Evolutionary conservation across 2,797 vertebrate species (phyloP), one percentile per base, ranked within the genome.

Genomic region (Poeciliopsis turneri): DNA sequence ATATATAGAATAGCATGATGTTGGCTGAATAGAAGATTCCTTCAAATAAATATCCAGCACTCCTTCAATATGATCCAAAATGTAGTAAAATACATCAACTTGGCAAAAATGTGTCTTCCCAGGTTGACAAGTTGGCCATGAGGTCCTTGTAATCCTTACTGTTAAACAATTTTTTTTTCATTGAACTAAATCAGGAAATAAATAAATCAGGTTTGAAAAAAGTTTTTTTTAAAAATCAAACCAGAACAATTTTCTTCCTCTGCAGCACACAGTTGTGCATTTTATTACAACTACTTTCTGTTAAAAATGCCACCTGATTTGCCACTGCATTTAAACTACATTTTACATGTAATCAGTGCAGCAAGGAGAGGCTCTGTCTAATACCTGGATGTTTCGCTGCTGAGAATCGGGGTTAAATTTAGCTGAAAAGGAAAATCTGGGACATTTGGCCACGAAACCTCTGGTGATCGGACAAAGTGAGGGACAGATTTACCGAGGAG

Each of bases 401-500:
- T 82, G 69, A 87, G 82, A 84, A 76, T 78, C 28, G 7, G 78
- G 85, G 83, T 90, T 92, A 93, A 92, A 93, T 91, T 85, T 92
- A 94, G 90, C 84, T 74, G 76, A 90, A 92, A 90, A 51, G 74
- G 79, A 59, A 90, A 90, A 94, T 93, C 86, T 94, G 90, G 93
- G 90, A 93, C 93, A 92, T 86, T 86, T 85, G 86, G 87, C 82
- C 84, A 89, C 84, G 84, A 92, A 94, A 90, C 74, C 89, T 90
- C 89, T 86, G 74, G 86, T 91, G 90, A 92, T 91, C 85, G 89
- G 81, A 82, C 47, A 28, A 78, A 80, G 81, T 75, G 82, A 79
- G 69, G 59, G 72, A 87, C 87, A 78, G 86, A 88, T 92, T 89
- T 87, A 83, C 86, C 0, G 28, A 87, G 78, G 41, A 88, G 80